Evolutionary conservation across 2,113 vertebrate genomes (phyloP).

Genomic region (Apodemus sylvaticus): DNA sequence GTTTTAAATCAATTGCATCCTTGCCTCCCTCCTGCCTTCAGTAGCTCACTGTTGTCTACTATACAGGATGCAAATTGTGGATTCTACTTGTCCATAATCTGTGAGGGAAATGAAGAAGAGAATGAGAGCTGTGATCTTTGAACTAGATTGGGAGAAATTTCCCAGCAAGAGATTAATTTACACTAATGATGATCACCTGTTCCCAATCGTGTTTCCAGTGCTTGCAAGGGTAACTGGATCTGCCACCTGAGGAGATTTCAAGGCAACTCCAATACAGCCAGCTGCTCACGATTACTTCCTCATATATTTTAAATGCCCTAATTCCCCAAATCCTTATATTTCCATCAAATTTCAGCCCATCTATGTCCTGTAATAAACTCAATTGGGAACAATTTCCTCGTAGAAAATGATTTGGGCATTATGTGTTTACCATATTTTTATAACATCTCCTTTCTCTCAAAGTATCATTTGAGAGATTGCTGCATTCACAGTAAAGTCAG

Average conservation of each 20-base stretch:
- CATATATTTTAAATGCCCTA: conserved; percentile 9
- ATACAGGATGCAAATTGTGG: neutral
- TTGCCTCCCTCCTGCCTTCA: too few relatives aligned
- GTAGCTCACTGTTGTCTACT: neutral
- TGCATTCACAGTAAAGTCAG: conserved; percentile 38
- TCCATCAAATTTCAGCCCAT: conserved; percentile 4
- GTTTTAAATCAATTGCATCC: neutral
- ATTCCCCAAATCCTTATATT: neutral
- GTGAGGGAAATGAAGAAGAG: neutral
- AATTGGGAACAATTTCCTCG: neutral
- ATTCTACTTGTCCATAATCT: neutral
- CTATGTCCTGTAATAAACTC: conserved; percentile 2
- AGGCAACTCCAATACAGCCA: neutral
- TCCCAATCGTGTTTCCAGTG: neutral
- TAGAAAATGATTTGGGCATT: conserved; percentile 9
- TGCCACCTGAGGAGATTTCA: neutral
- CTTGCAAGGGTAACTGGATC: neutral
- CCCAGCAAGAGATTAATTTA: conserved; percentile 27
- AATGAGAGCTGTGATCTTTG: neutral
- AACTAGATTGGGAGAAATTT: conserved; percentile 21
- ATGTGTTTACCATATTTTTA: conserved; percentile 25
- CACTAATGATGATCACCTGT: neutral
- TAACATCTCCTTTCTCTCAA: conserved; percentile 19
- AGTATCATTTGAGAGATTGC: conserved; percentile 21
- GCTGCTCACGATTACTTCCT: neutral